A percentile compares a stretch with the other conserved stretches of the same genome.
These are phyloP conservation scores for Ameiurus melas DNA, from an alignment of 2,113 vertebrate species.

Conservation along the genomic window DNA sequence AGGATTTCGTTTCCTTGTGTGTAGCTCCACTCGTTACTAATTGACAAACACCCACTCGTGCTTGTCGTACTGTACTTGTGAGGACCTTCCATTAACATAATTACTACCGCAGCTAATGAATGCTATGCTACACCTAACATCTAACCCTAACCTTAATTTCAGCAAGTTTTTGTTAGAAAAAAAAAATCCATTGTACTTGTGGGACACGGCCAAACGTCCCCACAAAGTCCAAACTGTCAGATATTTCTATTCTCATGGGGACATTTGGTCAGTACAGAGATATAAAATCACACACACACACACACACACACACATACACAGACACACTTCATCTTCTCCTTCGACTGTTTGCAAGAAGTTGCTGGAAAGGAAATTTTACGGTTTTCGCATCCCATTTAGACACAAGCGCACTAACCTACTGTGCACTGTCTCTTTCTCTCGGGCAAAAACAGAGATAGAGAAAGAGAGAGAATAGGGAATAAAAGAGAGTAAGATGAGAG, in stretches of 20 bases:
- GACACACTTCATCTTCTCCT: constrained; percentile 43
- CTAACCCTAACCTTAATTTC: background rate
- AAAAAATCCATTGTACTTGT: no score
- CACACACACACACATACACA: background rate
- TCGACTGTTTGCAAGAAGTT: constrained; percentile 66
- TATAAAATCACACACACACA: background rate
- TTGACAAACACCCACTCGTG: background rate
- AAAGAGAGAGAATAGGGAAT: constrained; percentile 21
- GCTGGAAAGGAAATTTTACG: constrained; percentile 69
- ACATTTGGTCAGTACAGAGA: background rate
- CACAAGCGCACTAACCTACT: constrained; percentile 60
- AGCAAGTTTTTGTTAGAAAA: no score
- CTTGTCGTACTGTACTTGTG: background rate
- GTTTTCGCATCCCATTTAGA: constrained; percentile 72
- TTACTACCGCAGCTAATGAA: background rate
- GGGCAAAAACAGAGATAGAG: constrained; percentile 50
- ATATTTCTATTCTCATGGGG: background rate
- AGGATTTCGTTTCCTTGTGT: background rate
- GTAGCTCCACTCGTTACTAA: background rate
- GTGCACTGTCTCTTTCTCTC: constrained; percentile 57
- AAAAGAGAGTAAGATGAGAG: constrained; percentile 25
- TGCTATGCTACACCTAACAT: background rate
- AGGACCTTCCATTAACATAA: background rate
- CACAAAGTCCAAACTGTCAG: background rate
- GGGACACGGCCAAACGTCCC: background rate